Evolutionary conservation across 1,140 invertebrate genomes (phyloP), one percentile per base, ranked within the genome.

Genomic region (Orussus abietinus): DNA sequence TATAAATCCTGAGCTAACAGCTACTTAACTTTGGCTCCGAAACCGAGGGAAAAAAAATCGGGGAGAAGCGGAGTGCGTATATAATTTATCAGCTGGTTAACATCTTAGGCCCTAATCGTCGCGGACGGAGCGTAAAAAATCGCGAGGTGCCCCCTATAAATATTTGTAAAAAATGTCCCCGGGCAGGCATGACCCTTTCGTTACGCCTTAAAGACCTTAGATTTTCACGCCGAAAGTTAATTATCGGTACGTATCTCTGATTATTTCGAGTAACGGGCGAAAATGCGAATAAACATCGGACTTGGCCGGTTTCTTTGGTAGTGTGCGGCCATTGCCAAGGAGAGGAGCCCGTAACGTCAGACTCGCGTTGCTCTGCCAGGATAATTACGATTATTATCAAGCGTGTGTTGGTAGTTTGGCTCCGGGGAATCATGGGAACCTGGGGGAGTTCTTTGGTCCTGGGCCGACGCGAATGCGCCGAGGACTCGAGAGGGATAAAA

Each of bases 381-480:
- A 25, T 25, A 25, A 25, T 25, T 25, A 25, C 22, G 22, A 25
- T 25, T 25, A 25, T 25, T 25, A 25, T n/a, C 22, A 25, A 25
- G 22, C n/a, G 6, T 25, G 22, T 25, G 22, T n/a, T 25, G 22
- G 22, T 25, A 25, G n/a, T 25, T 25, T 25, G n/a, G 49, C 49
- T 53, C 47, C 31, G 43, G 51, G 51, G 53, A 56, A 52, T 56
- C 57, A 56, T 59, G 53, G 47, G 57, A 59, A 54, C 47, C 38
- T 11, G 47, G 45, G 52, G 49, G 53, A 42, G 25, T 15, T 48
- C 34, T 42, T 42, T 30, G 37, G 13, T 42, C 35, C 17, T 45
- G 47, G 32, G 51, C 38, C 33, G 26, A 35, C 13, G 34, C 38
- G 45, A 53, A n/a, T 25, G 45, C 39, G 50, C 41, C 48, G 42